Conservation (phyloP, 2,113 vertebrate genomes). For the Balaeniceps rex region DNA sequence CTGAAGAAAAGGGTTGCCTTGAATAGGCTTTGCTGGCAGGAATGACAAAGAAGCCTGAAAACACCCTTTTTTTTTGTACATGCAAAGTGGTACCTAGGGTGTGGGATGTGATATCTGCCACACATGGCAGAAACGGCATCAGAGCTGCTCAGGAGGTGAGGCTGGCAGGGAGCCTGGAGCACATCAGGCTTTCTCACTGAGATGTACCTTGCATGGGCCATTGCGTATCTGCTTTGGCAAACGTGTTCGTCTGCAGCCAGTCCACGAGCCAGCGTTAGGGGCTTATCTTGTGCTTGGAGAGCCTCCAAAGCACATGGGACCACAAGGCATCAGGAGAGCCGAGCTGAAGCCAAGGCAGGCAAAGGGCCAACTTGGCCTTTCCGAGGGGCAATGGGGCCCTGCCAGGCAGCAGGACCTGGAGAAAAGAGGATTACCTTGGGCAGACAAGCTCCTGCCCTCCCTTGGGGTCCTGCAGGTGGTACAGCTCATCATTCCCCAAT, state of each 20-base stretch:
- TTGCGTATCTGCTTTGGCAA: not conserved
- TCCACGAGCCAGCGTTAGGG: not conserved
- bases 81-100: not conserved
- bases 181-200: not conserved
- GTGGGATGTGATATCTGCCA: not conserved
- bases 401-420: not conserved
- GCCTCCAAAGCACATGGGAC: not conserved
- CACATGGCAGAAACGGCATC: not conserved
- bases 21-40: not conserved
- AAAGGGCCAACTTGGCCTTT: not conserved
- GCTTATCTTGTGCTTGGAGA: not conserved
- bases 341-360: not conserved
- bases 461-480: not conserved
- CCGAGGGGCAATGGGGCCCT: not conserved
- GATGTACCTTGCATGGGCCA: not conserved
- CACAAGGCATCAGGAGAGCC: not conserved
- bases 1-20: not conserved
- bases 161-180: not conserved
- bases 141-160: not conserved
- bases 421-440: not conserved
- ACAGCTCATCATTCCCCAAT: not conserved
- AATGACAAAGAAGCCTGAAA: slow-evolving; percentile 2
- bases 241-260: not conserved
- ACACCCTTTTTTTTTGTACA: not conserved
- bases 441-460: not conserved